These are phyloP conservation scores for Paramormyrops hopkinsi DNA, from an alignment of 2,797 vertebrate genomes.

Conservation along the genomic window DNA sequence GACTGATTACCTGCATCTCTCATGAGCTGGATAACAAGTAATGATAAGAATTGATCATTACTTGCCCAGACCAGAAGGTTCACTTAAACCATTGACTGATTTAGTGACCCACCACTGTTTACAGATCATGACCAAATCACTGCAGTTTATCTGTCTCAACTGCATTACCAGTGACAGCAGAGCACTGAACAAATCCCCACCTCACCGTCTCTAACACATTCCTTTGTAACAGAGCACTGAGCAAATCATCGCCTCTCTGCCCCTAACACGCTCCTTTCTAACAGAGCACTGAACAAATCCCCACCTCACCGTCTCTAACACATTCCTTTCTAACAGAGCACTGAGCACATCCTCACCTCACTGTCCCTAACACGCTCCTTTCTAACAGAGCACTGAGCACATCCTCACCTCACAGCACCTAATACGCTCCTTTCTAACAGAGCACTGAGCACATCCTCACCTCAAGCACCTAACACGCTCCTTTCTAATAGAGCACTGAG, in stretches of 20 bases:
- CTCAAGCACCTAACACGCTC: no score
- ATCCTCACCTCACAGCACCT: no score
- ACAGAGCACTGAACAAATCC: not conserved
- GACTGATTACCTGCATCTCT: not conserved
- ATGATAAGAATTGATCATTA: constrained; percentile 1
- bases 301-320: not conserved
- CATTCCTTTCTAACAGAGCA: not conserved
- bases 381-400: no score
- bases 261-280: not conserved
- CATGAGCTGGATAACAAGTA: not conserved
- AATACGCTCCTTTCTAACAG: not conserved
- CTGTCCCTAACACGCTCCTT: not conserved
- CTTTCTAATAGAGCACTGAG: no score
- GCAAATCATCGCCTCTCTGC: not conserved
- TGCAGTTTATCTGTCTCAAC: not conserved
- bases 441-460: no score
- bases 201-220: not conserved
- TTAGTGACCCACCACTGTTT: not conserved
- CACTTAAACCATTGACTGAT: not conserved
- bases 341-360: not conserved
- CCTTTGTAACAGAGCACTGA: not conserved
- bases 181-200: not conserved
- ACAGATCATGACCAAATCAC: not conserved
- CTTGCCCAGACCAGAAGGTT: not conserved
- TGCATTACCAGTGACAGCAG: not conserved